Evolutionary conservation across 2,113 vertebrate genomes (phyloP), one percentile per base, ranked within the genome.

Genomic region (Macquaria australasica): DNA sequence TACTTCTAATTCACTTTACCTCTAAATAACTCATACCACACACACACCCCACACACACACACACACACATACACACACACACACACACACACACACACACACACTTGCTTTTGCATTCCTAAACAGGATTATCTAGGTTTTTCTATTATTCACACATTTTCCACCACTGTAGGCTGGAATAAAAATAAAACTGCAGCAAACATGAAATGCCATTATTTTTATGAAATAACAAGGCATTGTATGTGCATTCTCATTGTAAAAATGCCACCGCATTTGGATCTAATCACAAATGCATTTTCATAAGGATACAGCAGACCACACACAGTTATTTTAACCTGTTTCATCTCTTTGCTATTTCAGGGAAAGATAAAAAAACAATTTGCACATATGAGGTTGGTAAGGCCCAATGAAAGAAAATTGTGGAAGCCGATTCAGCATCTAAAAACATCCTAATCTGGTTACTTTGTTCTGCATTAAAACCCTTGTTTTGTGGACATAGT

Each of bases 121-220:
- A 58, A 50, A 56, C 18, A 77, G 66, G 67, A 79, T 67, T 59
- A 71, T 70, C 34, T 41, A 5, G 41, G 39, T 16, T 50, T 84
- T 64, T 66, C 39, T 28, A 23, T 60, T 79, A 73, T 79, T 84
- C 53, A 55, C 31, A 62, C 25, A 1, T 59, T 77, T 39, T 75
- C 45, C 58, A 68, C 63, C 37, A 53, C 28, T 31, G 37, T 12
- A 41, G 39, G 66, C 23, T 12, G 72, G 28, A 75, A 55, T 69
- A 62, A 68, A 86, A 78, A 73, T 14, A 45, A 45, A 67, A 34
- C n/a, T n/a, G 20, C 31, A 45, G 23, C 50, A 66, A 70, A 67
- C 20, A 43, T 77, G 2, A 39, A 72, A 58, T 67, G 12, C 78
- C 72, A 86, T 77, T 60, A 60, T 77, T 82, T 12, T 53, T 53